Evolutionary conservation across 2,888 invertebrate species (phyloP).

Genomic region (Meta bourneti): DNA sequence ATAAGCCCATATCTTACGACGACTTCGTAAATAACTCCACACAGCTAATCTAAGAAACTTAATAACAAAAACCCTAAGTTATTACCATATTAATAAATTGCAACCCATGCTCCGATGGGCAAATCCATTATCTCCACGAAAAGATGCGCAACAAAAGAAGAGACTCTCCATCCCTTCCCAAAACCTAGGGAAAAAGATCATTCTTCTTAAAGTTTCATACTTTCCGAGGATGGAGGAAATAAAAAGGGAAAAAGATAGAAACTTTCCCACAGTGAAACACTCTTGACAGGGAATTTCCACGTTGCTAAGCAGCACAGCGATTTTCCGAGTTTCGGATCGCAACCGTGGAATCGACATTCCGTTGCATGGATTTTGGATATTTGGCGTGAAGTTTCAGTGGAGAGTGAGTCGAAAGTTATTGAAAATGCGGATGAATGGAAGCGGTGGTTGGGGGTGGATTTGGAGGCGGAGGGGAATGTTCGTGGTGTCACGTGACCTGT

Average conservation of each 20-base stretch:
- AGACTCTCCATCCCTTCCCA: neutral
- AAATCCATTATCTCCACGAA: conserved; percentile 46
- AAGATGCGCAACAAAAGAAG: conserved; percentile 29
- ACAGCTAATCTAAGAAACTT: neutral
- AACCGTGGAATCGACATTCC: neutral
- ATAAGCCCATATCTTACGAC: conserved; percentile 2
- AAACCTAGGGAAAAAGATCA: conserved; percentile 4
- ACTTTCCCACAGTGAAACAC: neutral
- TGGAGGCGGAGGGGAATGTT: neutral
- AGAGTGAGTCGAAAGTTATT: conserved; percentile 29
- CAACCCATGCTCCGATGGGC: neutral
- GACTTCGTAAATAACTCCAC: conserved; percentile 21
- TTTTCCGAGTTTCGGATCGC: conserved; percentile 36
- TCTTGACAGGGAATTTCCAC: conserved; percentile 41
- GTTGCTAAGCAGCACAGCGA: conserved; percentile 53
- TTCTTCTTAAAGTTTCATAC: conserved; percentile 21
- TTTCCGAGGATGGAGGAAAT: conserved; percentile 17
- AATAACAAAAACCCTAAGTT: conserved; percentile 28
- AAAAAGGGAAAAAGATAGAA: conserved; percentile 1
- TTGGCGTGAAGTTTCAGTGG: conserved; percentile 8
- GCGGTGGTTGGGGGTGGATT: neutral
- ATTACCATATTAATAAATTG: conserved; percentile 55
- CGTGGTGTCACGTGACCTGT: conserved; percentile 35
- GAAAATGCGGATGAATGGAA: conserved; percentile 29
- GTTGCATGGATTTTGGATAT: conserved; percentile 60